A percentile compares a stretch with the other conserved stretches of the same genome.
These are phyloP conservation scores for Tetramorium bicarinatum DNA, from an alignment of 2,888 invertebrate species.

Conservation along the genomic window DNA sequence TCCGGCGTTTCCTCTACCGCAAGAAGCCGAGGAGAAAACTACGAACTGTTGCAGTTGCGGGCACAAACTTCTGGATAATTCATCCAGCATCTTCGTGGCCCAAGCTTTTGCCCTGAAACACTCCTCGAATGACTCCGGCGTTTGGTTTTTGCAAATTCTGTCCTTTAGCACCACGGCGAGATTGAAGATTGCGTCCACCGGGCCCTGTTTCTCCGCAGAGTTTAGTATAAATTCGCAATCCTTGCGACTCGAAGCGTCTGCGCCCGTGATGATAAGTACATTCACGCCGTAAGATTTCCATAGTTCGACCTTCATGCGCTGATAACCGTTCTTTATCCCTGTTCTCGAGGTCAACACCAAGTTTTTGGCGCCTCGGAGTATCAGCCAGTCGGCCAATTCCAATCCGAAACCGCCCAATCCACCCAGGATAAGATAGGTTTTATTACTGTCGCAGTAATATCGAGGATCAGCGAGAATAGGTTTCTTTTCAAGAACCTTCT, in stretches of 20 bases:
- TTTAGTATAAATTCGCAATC: constrained; percentile 92
- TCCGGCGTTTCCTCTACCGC: constrained; percentile 90
- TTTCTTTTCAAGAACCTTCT: constrained; percentile 40
- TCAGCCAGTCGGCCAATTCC: constrained; percentile 95
- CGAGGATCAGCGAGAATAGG: constrained; percentile 86
- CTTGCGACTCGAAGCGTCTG: constrained; percentile 90
- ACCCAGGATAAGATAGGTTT: constrained; percentile 90
- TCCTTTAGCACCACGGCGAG: constrained; percentile 89
- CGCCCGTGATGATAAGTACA: constrained; percentile 90
- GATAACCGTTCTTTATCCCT: constrained; percentile 94
- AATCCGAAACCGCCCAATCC: constrained; percentile 97
- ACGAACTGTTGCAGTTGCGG: constrained; percentile 88
- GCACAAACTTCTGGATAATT: constrained; percentile 87
- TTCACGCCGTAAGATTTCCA: constrained; percentile 92
- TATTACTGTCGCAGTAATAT: constrained; percentile 87
- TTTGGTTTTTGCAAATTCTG: constrained; percentile 88
- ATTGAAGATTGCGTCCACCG: constrained; percentile 90
- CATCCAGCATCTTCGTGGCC: constrained; percentile 88
- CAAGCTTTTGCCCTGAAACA: constrained; percentile 88
- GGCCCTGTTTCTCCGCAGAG: constrained; percentile 87
- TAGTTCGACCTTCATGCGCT: constrained; percentile 89
- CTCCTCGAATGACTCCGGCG: constrained; percentile 86
- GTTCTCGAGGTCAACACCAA: constrained; percentile 93
- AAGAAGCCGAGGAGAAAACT: constrained; percentile 89
- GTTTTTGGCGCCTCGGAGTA: constrained; percentile 93